Conservation (phyloP, 2,797 vertebrate species). For the Phoeniculus purpureus region DNA sequence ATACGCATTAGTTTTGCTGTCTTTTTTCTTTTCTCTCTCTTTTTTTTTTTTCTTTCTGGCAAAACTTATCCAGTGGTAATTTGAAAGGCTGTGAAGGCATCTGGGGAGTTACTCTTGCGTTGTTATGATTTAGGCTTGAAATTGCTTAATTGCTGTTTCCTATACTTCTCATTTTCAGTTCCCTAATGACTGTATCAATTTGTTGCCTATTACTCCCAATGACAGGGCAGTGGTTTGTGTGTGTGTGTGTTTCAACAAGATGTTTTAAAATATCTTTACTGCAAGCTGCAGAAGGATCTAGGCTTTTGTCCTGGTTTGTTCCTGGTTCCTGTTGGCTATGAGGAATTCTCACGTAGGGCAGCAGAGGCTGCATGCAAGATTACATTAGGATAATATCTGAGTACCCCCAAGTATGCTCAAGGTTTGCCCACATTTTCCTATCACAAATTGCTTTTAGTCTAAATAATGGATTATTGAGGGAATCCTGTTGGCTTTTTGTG, state of each 20-base stretch:
- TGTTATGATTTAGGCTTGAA: conserved; percentile 66
- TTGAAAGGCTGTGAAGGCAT: conserved; percentile 44
- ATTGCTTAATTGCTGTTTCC: conserved; percentile 68
- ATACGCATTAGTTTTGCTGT: not conserved
- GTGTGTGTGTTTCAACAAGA: not conserved
- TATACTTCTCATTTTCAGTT: conserved; percentile 63
- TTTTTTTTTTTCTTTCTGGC: not conserved
- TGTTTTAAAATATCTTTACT: not conserved
- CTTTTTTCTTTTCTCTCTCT: not conserved
- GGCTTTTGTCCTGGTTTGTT: not conserved
- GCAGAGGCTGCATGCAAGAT: not conserved
- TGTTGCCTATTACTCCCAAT: conserved; percentile 56
- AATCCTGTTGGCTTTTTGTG: not conserved
- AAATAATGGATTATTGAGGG: not conserved
- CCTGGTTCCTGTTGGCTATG: not conserved
- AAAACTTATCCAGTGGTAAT: conserved; percentile 29
- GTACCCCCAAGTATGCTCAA: not conserved
- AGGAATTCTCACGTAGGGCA: not conserved
- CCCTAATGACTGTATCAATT: conserved; percentile 68
- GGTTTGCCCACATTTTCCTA: not conserved
- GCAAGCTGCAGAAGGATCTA: not conserved
- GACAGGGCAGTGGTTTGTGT: conserved; percentile 39
- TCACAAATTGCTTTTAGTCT: not conserved
- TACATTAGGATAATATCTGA: not conserved
- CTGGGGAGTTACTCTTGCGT: conserved; percentile 40